Conservation (phyloP, 2,888 invertebrate genomes). For the Gerris lacustris region DNA sequence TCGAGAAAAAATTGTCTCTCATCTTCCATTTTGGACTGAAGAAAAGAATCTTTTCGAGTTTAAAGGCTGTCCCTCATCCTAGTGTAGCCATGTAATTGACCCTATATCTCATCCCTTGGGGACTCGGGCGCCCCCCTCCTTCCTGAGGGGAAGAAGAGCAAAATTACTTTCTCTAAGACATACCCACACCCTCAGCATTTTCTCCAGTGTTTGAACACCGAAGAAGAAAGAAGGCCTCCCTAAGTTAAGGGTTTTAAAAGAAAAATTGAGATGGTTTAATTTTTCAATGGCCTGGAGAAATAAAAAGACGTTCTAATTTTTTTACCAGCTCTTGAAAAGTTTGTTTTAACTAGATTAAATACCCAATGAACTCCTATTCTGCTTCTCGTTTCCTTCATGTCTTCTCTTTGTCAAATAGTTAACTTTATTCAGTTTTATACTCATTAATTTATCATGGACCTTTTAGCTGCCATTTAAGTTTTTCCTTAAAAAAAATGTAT, state of each 20-base stretch:
- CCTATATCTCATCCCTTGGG: conserved; percentile 1
- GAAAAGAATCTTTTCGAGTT: no score
- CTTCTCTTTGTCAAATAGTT: no score
- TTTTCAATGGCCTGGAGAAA: neutral
- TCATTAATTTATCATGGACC: no score
- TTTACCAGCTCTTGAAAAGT: neutral
- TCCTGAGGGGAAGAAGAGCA: neutral
- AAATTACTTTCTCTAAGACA: neutral
- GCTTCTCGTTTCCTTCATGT: no score
- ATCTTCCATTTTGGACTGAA: neutral
- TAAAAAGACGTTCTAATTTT: neutral
- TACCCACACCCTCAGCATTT: neutral
- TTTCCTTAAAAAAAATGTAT: no score
- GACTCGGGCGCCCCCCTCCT: neutral
- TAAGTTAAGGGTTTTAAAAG: neutral
- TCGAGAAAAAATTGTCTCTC: neutral
- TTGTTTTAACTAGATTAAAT: no score
- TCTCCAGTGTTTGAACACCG: neutral
- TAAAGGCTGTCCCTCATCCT: neutral
- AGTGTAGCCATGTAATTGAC: neutral
- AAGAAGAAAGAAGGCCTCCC: neutral
- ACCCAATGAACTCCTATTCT: no score
- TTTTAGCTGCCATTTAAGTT: no score
- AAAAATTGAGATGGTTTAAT: conserved; percentile 2
- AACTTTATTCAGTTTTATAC: no score